phyloP scores from a whole-genome alignment of 2,113 vertebrate genomes.

The Tachysurus fulvidraco region DNA sequence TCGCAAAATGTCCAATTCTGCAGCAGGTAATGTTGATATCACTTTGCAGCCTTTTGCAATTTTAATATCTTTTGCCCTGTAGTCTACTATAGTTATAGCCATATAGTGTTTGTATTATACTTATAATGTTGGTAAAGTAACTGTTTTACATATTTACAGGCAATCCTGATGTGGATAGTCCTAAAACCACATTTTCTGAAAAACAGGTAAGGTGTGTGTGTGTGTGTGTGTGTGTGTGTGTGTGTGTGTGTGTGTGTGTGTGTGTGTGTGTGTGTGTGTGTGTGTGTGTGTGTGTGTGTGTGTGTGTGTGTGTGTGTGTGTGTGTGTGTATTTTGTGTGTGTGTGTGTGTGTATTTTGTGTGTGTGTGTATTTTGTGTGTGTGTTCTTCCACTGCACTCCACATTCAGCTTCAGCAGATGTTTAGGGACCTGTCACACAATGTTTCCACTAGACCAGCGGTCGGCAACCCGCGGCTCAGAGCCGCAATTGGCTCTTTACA shows the following conservation, averaged over 20 bases:
- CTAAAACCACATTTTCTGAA: not conserved
- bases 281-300: no score
- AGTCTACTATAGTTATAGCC: not conserved
- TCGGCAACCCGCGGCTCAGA: no score
- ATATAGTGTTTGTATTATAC: not conserved
- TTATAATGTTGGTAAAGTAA: not conserved
- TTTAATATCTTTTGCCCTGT: not conserved
- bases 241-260: not conserved
- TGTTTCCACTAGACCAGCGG: no score
- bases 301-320: no score
- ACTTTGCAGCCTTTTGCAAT: not conserved
- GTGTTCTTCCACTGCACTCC: not conserved
- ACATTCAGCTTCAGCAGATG: no score
- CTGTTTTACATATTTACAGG: not conserved
- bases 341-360: no score
- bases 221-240: not conserved
- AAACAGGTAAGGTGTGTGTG: not conserved
- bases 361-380: no score
- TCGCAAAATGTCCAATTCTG: not conserved
- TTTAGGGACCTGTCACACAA: not conserved
- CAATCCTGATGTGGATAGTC: not conserved
- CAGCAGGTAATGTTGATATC: slow-evolving; percentile 28
- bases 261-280: no score
- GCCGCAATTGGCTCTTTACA: no score
- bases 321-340: no score